Percentiles rank a stretch among this genome's conserved stretches.
Evolutionary conservation across 2,797 vertebrate species (phyloP).

Genomic region (Lophotriccus pileatus): DNA sequence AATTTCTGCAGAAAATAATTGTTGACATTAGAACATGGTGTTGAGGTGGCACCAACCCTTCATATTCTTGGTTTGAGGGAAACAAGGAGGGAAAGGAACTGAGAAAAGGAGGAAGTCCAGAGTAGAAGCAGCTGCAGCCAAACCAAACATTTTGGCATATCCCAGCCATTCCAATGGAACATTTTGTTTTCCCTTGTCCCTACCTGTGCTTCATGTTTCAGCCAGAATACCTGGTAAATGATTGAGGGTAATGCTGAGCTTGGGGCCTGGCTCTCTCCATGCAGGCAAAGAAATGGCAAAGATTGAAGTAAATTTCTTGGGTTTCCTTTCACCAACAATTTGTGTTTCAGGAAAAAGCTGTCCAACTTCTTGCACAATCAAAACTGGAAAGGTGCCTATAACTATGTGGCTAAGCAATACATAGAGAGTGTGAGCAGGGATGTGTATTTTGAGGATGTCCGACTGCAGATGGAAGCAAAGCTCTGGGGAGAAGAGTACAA

Average conservation of each 20-base stretch:
- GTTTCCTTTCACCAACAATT: neutral
- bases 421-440: constrained; percentile 86
- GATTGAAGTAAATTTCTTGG: neutral
- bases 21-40: neutral
- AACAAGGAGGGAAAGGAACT: neutral
- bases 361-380: constrained; percentile 93
- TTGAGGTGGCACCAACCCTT: neutral
- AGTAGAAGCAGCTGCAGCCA: neutral
- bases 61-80: neutral
- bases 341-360: constrained; percentile 88
- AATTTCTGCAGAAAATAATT: neutral
- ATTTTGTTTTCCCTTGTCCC: neutral
- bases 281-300: neutral
- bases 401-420: constrained; percentile 94
- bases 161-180: neutral
- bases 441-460: constrained; percentile 96
- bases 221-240: neutral
- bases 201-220: neutral
- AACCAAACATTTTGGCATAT: neutral
- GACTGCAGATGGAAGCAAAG: constrained; percentile 97
- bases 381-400: constrained; percentile 94
- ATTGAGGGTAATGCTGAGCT: neutral
- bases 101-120: neutral
- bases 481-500: constrained; percentile 98
- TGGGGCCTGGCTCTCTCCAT: neutral